A percentile compares a stretch with the other conserved stretches of the same genome.
Conservation (phyloP, 2,113 vertebrate genomes). For the Mohoua ochrocephala region DNA sequence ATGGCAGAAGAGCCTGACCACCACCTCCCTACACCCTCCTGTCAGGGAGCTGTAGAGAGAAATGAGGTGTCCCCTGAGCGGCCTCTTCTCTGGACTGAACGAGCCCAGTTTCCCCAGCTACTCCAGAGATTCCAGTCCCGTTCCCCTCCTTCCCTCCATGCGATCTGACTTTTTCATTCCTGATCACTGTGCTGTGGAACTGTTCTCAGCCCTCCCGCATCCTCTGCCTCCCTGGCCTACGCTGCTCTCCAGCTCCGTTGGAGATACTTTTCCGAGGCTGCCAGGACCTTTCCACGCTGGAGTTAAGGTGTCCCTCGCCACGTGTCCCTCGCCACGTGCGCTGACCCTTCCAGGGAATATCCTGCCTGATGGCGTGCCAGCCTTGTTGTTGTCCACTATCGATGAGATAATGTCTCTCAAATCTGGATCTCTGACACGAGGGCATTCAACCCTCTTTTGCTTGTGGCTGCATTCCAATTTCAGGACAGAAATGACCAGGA, state of each 20-base stretch:
- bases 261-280: background rate
- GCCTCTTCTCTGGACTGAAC: background rate
- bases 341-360: background rate
- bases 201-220: background rate
- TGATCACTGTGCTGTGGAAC: background rate
- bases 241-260: background rate
- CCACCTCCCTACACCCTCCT: background rate
- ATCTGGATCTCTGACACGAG: slow-evolving; percentile 51
- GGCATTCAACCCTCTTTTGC: background rate
- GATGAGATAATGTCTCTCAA: slow-evolving; percentile 72
- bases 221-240: background rate
- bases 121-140: background rate
- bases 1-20: background rate
- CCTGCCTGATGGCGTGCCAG: background rate
- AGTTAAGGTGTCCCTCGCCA: background rate
- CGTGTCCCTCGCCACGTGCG: accelerated
- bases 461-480: background rate
- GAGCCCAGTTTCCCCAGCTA: background rate
- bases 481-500: slow-evolving; percentile 57
- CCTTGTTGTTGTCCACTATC: background rate
- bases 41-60: background rate
- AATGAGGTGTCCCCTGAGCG: background rate
- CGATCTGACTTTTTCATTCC: background rate
- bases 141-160: background rate
- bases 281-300: background rate